Evolutionary conservation across 2,797 vertebrate species (phyloP).

Genomic region (Pangasius sanitwongsei): DNA sequence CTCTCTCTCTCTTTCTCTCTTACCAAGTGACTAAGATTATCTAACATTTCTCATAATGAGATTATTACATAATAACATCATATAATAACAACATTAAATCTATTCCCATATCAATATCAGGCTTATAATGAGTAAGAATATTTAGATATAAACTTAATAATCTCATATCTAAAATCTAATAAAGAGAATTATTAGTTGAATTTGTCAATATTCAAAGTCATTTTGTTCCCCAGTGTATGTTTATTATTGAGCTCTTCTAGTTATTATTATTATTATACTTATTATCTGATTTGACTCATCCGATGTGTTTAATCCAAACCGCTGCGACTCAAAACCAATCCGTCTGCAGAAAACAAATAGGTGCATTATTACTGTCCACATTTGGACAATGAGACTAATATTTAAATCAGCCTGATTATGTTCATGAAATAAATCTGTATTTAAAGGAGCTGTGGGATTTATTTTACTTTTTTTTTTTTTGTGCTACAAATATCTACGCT

Average conservation of each 20-base stretch:
- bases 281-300: not conserved
- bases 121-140: not conserved
- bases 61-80: not conserved
- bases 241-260: no score
- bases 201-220: not conserved
- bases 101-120: not conserved
- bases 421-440: not conserved
- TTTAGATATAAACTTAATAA: not conserved
- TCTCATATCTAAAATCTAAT: not conserved
- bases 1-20: not conserved
- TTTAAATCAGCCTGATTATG: not conserved
- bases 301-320: not conserved
- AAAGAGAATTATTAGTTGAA: not conserved
- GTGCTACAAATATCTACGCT: not conserved
- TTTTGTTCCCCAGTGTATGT: no score
- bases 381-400: not conserved
- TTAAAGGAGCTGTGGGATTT: not conserved
- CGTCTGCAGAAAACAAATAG: not conserved
- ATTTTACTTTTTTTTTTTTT: no score
- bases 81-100: not conserved
- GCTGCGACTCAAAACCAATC: not conserved
- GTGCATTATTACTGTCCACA: not conserved
- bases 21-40: not conserved
- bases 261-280: not conserved
- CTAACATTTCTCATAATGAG: not conserved